Percentiles rank a stretch among this genome's conserved stretches.
phyloP scores from a whole-genome alignment of 2,888 invertebrate genomes.

The Meganola albula region DNA sequence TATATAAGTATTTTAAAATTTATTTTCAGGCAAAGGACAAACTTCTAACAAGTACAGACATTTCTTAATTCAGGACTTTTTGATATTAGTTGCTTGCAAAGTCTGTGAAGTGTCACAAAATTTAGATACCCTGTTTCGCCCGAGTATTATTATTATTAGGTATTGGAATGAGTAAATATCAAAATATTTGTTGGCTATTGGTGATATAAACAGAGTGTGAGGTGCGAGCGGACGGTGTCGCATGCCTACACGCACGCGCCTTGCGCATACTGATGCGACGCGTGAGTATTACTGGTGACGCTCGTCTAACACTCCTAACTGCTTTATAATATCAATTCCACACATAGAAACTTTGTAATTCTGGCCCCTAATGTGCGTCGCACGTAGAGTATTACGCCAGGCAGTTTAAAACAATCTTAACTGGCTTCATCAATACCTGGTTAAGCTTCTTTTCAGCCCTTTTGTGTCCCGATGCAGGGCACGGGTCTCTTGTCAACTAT shows the following conservation, averaged over 20 bases:
- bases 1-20: constrained; percentile 18
- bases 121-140: too few relatives aligned
- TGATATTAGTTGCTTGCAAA: too few relatives aligned
- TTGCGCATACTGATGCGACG: constrained; percentile 61
- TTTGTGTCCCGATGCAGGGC: too few relatives aligned
- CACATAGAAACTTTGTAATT: constrained; percentile 13
- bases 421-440: too few relatives aligned
- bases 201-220: constrained; percentile 36
- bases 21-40: constrained; percentile 23
- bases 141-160: too few relatives aligned
- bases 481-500: too few relatives aligned
- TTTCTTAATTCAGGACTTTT: too few relatives aligned
- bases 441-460: too few relatives aligned
- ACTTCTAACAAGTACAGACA: constrained; percentile 25
- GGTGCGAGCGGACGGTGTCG: constrained; percentile 59
- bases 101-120: too few relatives aligned
- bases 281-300: constrained; percentile 34
- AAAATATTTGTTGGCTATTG: constrained; percentile 29
- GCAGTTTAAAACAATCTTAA: too few relatives aligned
- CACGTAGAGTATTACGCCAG: too few relatives aligned
- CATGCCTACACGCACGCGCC: constrained; percentile 64
- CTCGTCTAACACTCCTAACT: constrained; percentile 27
- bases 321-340: constrained; percentile 26
- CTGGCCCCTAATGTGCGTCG: neutral
- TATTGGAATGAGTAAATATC: too few relatives aligned